Percentiles rank a stretch among this genome's conserved stretches.
These are phyloP conservation scores for Polietes domitor DNA, from an alignment of 2,888 invertebrate species.

Conservation along the genomic window DNA sequence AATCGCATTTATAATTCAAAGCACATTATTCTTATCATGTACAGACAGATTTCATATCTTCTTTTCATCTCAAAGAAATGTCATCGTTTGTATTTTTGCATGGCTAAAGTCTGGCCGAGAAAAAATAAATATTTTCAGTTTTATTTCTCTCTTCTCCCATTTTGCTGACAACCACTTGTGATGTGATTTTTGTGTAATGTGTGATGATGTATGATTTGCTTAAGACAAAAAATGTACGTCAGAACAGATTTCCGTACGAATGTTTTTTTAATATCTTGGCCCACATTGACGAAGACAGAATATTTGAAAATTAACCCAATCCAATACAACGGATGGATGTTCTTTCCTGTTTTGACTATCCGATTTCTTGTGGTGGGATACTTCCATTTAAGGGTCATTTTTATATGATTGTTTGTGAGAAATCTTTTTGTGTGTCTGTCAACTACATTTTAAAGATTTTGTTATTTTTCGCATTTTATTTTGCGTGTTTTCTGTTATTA, in stretches of 20 bases:
- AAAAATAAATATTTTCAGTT: slow-evolving; percentile 21
- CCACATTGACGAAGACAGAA: slow-evolving; percentile 27
- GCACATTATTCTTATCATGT: slow-evolving; percentile 14
- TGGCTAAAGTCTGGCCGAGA: not conserved
- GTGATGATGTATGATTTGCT: slow-evolving; percentile 26
- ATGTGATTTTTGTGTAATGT: not conserved
- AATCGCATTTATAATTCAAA: slow-evolving; percentile 22
- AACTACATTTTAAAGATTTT: slow-evolving; percentile 9
- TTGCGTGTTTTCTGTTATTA: too few relatives aligned
- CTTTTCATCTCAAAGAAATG: not conserved
- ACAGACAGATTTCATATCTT: slow-evolving; percentile 19
- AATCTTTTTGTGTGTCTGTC: not conserved
- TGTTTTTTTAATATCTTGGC: not conserved
- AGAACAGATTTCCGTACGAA: not conserved
- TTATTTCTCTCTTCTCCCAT: too few relatives aligned
- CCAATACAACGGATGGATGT: not conserved
- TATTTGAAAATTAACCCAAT: slow-evolving; percentile 9
- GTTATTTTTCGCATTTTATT: not conserved
- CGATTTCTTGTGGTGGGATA: not conserved
- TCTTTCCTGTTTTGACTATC: not conserved
- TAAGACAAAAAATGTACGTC: not conserved
- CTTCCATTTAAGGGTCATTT: slow-evolving; percentile 12
- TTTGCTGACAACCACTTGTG: slow-evolving; percentile 31
- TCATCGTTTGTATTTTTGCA: not conserved
- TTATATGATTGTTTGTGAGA: slow-evolving; percentile 32